These are phyloP conservation scores for Scaptomyza montana DNA, from an alignment of 1,140 invertebrate species.

Conservation along the genomic window DNA sequence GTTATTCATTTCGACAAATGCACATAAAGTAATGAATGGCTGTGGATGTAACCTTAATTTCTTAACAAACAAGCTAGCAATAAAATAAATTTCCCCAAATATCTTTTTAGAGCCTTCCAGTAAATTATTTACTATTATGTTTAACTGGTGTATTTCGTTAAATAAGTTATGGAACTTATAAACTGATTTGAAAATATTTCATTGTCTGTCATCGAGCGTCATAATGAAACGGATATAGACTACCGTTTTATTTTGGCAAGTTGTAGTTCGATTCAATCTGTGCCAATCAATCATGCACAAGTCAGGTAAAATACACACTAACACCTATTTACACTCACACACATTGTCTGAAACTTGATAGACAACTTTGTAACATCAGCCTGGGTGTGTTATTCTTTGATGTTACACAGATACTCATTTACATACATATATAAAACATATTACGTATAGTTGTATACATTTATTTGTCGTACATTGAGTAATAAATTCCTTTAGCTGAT, in stretches of 20 bases:
- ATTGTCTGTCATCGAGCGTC: conserved; percentile 2
- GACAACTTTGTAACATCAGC: conserved; percentile 14
- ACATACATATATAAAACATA: not conserved
- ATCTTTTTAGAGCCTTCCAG: not conserved
- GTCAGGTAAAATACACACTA: conserved; percentile 13
- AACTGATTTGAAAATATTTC: conserved; percentile 27
- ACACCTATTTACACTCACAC: conserved; percentile 9
- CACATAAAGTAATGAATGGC: no score
- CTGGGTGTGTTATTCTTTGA: conserved; percentile 27
- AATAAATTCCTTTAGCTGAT: conserved; percentile 13
- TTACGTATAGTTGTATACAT: conserved; percentile 2
- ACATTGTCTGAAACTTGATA: conserved; percentile 20
- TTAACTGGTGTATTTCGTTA: no score
- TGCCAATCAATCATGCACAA: conserved; percentile 67
- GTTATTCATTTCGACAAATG: no score
- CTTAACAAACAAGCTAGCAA: not conserved
- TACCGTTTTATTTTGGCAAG: conserved; percentile 29
- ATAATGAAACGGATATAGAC: conserved; percentile 22
- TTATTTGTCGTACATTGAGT: not conserved
- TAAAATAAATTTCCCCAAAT: no score
- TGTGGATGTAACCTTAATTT: no score
- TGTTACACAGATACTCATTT: not conserved
- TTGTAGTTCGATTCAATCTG: conserved; percentile 62
- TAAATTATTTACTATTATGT: not conserved
- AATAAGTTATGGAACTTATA: no score